phyloP scores from a whole-genome alignment of 2,113 vertebrate genomes.

The Vanacampus margaritifer region DNA sequence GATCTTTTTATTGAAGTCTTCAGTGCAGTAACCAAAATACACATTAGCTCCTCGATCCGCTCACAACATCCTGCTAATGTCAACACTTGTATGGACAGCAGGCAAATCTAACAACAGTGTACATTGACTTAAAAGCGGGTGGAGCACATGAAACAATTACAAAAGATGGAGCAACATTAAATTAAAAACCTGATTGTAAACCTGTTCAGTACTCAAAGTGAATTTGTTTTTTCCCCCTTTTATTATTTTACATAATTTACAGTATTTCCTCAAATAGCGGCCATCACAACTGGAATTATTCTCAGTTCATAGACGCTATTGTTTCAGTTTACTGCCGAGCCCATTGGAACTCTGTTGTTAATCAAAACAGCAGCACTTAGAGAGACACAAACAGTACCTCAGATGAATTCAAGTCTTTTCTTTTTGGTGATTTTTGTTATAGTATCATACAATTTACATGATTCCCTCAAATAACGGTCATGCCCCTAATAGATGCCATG shows the following conservation, averaged over 20 bases:
- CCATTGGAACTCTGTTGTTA: too few relatives aligned
- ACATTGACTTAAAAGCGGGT: conserved; percentile 19
- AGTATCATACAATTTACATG: too few relatives aligned
- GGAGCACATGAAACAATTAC: conserved; percentile 29
- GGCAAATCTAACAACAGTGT: background rate
- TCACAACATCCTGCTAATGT: background rate
- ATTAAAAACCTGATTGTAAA: conserved; percentile 44
- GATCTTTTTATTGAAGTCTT: background rate
- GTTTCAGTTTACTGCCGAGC: too few relatives aligned
- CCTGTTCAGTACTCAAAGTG: conserved; percentile 36
- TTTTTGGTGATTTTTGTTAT: too few relatives aligned
- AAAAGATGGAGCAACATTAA: conserved; percentile 28
- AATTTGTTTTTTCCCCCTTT: background rate
- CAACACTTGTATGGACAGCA: background rate
- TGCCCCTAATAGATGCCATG: too few relatives aligned
- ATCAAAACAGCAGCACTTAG: too few relatives aligned
- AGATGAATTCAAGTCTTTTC: too few relatives aligned
- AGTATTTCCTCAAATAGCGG: background rate
- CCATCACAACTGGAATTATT: background rate
- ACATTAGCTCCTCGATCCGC: background rate
- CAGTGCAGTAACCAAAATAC: background rate
- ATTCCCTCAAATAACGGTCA: too few relatives aligned
- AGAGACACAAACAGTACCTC: too few relatives aligned
- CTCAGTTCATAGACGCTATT: too few relatives aligned
- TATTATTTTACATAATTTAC: conserved; percentile 11